Conservation (phyloP, 1,140 invertebrate genomes). For the Megalonaias nervosa region DNA sequence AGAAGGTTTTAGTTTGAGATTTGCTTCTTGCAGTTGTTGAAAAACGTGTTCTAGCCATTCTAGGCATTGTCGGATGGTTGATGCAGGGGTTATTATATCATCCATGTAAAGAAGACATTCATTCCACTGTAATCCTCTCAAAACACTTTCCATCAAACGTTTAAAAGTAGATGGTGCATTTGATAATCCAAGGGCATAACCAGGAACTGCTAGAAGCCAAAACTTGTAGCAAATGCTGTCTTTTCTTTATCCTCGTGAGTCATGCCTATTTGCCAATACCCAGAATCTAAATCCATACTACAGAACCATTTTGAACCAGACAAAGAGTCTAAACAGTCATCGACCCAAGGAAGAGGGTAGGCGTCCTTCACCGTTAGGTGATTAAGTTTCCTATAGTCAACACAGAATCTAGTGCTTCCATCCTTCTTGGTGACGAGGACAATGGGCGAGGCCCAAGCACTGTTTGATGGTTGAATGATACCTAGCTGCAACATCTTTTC, state of each 20-base stretch:
- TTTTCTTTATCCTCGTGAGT: not conserved
- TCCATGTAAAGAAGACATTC: conserved; percentile 17
- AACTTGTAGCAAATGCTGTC: conserved; percentile 21
- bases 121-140: conserved; percentile 11
- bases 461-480: too few relatives aligned
- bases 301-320: too few relatives aligned
- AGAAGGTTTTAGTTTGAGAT: conserved; percentile 9
- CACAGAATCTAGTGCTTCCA: too few relatives aligned
- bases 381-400: too few relatives aligned
- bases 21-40: not conserved
- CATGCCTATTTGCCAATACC: too few relatives aligned
- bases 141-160: conserved; percentile 5
- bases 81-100: conserved; percentile 13
- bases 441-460: too few relatives aligned
- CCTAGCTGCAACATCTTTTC: too few relatives aligned
- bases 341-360: too few relatives aligned
- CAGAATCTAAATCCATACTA: too few relatives aligned
- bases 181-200: conserved; percentile 7
- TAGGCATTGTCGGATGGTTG: not conserved
- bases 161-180: conserved; percentile 5
- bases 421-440: too few relatives aligned
- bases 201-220: conserved; percentile 6
- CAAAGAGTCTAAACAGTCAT: too few relatives aligned
- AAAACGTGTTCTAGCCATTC: conserved; percentile 7
- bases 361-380: too few relatives aligned